phyloP scores from a whole-genome alignment of 30 jellyfish, hydroid and myxozoan genomes.

The Cassiopea andromeda region DNA sequence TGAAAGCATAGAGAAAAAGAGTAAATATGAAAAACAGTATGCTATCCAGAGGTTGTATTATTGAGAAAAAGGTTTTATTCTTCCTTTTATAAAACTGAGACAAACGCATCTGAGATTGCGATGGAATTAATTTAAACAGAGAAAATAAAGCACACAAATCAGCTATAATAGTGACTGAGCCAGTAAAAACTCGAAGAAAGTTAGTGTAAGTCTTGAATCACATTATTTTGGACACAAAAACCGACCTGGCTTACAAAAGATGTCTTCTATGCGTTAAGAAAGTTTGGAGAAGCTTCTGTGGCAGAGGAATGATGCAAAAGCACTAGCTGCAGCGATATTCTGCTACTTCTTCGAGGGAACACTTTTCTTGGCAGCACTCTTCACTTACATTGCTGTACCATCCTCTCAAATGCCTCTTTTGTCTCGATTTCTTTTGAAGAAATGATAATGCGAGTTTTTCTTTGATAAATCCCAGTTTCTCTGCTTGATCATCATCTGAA shows the following conservation, averaged over 20 bases:
- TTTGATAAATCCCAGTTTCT: not conserved
- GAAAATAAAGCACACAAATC: too few relatives aligned
- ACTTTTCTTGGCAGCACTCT: constrained; percentile 60
- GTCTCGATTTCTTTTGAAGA: constrained; percentile 9
- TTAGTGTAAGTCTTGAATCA: too few relatives aligned
- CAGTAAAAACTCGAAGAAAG: too few relatives aligned
- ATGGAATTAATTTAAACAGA: too few relatives aligned
- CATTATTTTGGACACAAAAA: too few relatives aligned
- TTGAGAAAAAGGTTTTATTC: too few relatives aligned
- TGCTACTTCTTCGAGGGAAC: constrained; percentile 56
- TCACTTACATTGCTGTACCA: constrained; percentile 45
- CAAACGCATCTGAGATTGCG: too few relatives aligned
- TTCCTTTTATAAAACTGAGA: too few relatives aligned
- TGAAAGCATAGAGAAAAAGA: too few relatives aligned
- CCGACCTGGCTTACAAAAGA: not conserved
- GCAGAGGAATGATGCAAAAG: not conserved
- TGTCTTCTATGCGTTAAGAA: not conserved
- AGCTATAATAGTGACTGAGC: too few relatives aligned
- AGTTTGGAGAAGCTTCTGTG: not conserved
- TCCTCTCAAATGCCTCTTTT: not conserved
- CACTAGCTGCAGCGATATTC: constrained; percentile 6
- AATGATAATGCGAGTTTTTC: constrained; percentile 14
- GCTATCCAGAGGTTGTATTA: too few relatives aligned
- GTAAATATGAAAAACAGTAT: too few relatives aligned
- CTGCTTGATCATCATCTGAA: not conserved